Evolutionary conservation across 2,888 invertebrate genomes (phyloP).

Genomic region (Tinea pellionella): DNA sequence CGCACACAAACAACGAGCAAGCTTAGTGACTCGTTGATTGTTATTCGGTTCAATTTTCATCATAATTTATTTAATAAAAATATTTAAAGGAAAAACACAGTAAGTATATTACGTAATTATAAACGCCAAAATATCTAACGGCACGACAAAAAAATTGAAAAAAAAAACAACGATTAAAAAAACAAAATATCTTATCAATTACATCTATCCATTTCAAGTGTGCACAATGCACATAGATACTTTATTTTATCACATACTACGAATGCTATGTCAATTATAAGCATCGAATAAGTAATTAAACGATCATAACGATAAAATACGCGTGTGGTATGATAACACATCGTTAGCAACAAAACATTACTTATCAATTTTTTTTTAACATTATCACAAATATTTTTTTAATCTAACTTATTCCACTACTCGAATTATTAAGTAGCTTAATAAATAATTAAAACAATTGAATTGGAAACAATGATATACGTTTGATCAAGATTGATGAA

Average conservation of each 20-base stretch:
- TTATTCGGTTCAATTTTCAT: too few relatives aligned
- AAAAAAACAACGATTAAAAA: too few relatives aligned
- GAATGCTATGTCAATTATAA: neutral
- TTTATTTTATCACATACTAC: neutral
- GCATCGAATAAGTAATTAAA: neutral
- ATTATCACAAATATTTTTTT: neutral
- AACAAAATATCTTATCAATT: neutral
- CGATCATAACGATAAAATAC: slow-evolving; percentile 1
- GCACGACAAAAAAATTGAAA: too few relatives aligned
- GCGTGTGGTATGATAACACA: neutral
- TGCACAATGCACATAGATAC: neutral
- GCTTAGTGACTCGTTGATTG: too few relatives aligned
- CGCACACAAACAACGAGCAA: too few relatives aligned
- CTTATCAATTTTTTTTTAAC: too few relatives aligned
- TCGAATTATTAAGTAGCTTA: neutral
- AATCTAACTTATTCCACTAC: neutral
- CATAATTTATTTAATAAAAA: too few relatives aligned
- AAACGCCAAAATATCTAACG: too few relatives aligned
- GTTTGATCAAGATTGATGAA: too few relatives aligned
- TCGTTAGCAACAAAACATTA: neutral
- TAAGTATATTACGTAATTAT: too few relatives aligned
- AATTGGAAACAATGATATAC: too few relatives aligned
- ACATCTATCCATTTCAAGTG: neutral
- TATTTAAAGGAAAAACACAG: too few relatives aligned
- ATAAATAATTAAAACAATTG: neutral